Base-by-base conservation (phyloP, 1,140 invertebrate species). In the Cotesia vestalis region DNA sequence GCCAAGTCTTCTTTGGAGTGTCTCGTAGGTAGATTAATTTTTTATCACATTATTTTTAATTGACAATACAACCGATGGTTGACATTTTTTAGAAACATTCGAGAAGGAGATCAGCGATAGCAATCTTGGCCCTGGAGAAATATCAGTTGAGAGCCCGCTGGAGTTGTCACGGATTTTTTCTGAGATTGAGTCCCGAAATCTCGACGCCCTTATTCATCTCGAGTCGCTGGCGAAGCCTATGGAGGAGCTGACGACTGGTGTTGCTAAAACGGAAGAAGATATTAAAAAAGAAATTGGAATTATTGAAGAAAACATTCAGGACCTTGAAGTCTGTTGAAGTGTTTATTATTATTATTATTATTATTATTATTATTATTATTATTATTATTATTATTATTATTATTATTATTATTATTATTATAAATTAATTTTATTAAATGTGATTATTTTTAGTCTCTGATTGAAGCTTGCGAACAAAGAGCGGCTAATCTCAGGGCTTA, bases 141-240 rank as follows among this genome's bases (percentile, higher is more conserved):
- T 92, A 9, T 91, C 89, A 77, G 91, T 92, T 76, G 81, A 88
- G 52, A 85, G 88, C 52, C 88, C 91, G 1, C 78, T 84, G 4
- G 88, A 92, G 69, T 77, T 92, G 5, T 74, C 89, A 4, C 78
- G 82, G 5, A 86, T 89, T 11, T 91, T 92, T 75, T 78, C 81
- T 68, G 84, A 86, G 51, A 88, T 92, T 62, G 90, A 91, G 77
- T 84, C 89, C 69, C 91, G 92, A 79, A 91, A 92, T 82, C 81
- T 92, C 9, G 91, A 91, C 77, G 90, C 89, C 27, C 84, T 92
- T 76, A 82, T 90, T 52, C 89, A 90, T 52, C 87, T 90, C 0
- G 90, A 92, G 79, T 88, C 89, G 68, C 77, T 92, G n/a, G 88
- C 87, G 4, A 83, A 84, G 17, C 89, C 89, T 6, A 86, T 89